These are phyloP conservation scores for Ectropis grisescens DNA, from an alignment of 1,140 invertebrate genomes.

Conservation along the genomic window DNA sequence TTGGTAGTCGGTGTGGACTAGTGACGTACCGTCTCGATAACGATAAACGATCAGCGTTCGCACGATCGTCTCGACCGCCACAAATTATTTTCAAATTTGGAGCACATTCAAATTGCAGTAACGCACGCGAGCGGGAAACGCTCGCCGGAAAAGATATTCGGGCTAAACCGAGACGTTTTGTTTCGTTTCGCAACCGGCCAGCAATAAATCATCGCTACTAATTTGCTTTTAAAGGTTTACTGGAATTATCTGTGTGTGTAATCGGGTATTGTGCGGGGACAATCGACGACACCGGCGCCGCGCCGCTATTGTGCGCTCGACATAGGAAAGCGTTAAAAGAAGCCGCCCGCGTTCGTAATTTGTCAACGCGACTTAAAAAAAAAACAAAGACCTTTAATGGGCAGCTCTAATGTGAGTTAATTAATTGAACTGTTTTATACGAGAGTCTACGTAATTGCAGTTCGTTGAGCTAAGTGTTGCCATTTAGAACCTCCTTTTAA, in stretches of 20 bases:
- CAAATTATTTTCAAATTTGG: slow-evolving; percentile 66
- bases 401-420: slow-evolving; percentile 24
- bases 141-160: slow-evolving; percentile 34
- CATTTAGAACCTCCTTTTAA: slow-evolving; percentile 3
- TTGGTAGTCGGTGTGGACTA: no score
- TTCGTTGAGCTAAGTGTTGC: slow-evolving; percentile 3
- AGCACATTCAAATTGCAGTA: slow-evolving; percentile 63
- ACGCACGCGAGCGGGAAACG: slow-evolving; percentile 54
- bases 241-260: slow-evolving; percentile 51
- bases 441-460: slow-evolving; percentile 27
- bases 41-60: slow-evolving; percentile 23
- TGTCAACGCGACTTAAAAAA: slow-evolving; percentile 38
- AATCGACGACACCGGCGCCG: slow-evolving; percentile 37
- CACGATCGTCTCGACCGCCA: slow-evolving; percentile 23
- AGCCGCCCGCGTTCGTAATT: slow-evolving; percentile 39
- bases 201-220: slow-evolving; percentile 65
- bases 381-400: slow-evolving; percentile 50
- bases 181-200: slow-evolving; percentile 37
- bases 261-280: slow-evolving; percentile 45
- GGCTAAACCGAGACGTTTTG: slow-evolving; percentile 16
- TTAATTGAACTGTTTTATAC: slow-evolving; percentile 42
- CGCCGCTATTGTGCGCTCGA: slow-evolving; percentile 27
- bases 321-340: slow-evolving; percentile 22
- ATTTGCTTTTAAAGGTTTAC: slow-evolving; percentile 67
- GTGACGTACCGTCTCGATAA: background rate